Evolutionary conservation across 1,140 invertebrate species (phyloP), one percentile per base, ranked within the genome.

Genomic region (Euwallacea fornicatus): DNA sequence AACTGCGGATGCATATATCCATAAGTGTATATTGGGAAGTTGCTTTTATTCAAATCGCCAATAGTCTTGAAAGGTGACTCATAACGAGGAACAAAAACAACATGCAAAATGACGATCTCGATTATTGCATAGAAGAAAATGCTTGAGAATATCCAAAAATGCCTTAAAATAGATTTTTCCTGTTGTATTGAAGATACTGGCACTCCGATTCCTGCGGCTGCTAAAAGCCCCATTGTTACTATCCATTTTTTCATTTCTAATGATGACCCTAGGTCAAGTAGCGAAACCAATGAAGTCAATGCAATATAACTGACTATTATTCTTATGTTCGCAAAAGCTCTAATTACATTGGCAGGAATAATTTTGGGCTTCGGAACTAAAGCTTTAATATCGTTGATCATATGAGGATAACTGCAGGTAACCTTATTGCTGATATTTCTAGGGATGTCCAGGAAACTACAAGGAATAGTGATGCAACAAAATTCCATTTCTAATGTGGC

Each of bases 21-120:
- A 42, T 65, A 65, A 53, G 62, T n/a, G 33, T 65, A 65, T 11
- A 65, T 65, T 33, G 42, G 42, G 11, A 16, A 53, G 33, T 42
- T 16, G 9, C 13, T 53, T 7, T 15, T 41, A 8, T 2, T 50
- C 7, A 65, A 10, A 65, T 65, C 62, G 9, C 53, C 7, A 11
- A 65, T n/a, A 7, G 62, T 43, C 6, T 44, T 11, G 2, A 65
- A 21, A 43, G 42, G n/a, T 6, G 16, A 2, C 6, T 11, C 13
- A 11, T 54, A 65, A 2, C 41, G 46, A 9, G 62, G 62, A 9
- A 53, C 43, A 7, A 65, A 7, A 11, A 65, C 41, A 10, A 54
- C n/a, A 8, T 65, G 3, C 33, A 65, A 33, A 6, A 65, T 53
- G 2, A 7, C 33, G 11, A 53, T 33, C 2, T 65, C 33, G 7